Evolutionary conservation across 2,113 vertebrate species (phyloP).

Genomic region (Ochotona princeps): DNA sequence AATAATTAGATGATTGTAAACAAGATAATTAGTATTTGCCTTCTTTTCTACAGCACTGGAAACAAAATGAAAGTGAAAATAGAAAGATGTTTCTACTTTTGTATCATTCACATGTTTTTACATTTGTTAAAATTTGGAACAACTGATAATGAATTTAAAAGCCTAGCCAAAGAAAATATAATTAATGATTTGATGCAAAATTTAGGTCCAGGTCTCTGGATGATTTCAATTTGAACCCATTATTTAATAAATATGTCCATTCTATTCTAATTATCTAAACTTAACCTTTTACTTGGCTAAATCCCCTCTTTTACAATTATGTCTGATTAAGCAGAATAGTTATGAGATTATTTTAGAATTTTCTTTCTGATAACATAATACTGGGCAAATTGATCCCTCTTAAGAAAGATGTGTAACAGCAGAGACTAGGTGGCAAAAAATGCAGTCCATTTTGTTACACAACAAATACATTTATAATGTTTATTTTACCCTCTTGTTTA

Average conservation of each 20-base stretch:
- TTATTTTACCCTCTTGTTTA: not conserved
- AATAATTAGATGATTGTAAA: constrained; percentile 73
- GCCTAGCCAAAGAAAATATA: constrained; percentile 8
- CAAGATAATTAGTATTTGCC: constrained; percentile 70
- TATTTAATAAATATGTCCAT: not conserved
- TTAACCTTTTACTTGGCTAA: not conserved
- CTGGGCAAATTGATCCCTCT: not conserved
- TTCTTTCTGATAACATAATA: not conserved
- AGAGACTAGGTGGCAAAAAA: not conserved
- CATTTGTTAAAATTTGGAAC: constrained; percentile 51
- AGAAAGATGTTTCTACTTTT: constrained; percentile 37
- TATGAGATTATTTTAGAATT: not conserved
- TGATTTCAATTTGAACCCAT: constrained; percentile 23
- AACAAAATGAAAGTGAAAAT: constrained; percentile 55
- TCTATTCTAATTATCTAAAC: not conserved
- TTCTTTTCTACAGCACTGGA: constrained; percentile 60
- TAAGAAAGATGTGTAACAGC: not conserved
- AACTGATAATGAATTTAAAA: constrained; percentile 55
- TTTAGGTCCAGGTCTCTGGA: not conserved
- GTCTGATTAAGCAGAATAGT: constrained; percentile 34
- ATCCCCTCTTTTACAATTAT: not conserved
- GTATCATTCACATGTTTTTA: constrained; percentile 31
- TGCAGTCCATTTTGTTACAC: not conserved
- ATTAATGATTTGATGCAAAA: constrained; percentile 19
- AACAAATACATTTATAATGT: not conserved